Percentiles rank a stretch among this genome's conserved stretches.
Conservation (phyloP, 2,888 invertebrate genomes). For the Eucera pruinosa region DNA sequence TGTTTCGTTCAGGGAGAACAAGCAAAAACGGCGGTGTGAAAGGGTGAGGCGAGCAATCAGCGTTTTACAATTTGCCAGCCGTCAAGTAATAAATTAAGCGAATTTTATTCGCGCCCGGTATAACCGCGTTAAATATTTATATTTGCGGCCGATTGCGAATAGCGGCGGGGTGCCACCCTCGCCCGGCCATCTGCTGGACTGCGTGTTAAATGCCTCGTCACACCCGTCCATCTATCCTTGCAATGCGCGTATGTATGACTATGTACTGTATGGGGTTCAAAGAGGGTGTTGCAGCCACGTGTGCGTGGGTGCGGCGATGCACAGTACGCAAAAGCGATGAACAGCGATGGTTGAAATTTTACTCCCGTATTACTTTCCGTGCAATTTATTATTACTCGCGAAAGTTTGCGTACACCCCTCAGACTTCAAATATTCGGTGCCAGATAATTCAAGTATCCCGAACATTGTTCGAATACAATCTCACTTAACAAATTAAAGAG, state of each 20-base stretch:
- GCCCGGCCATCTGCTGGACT: conserved; percentile 47
- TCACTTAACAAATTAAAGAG: too few relatives aligned
- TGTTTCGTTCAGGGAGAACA: neutral
- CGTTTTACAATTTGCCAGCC: conserved; percentile 71
- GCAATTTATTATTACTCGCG: too few relatives aligned
- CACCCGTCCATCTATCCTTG: conserved; percentile 36
- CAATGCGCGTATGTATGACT: neutral
- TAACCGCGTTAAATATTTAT: conserved; percentile 77
- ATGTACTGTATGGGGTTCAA: neutral
- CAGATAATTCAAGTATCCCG: too few relatives aligned
- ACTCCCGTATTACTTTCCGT: neutral
- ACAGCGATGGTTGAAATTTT: neutral
- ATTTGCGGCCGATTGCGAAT: conserved; percentile 66
- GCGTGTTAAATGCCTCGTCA: conserved; percentile 67
- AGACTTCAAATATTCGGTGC: too few relatives aligned
- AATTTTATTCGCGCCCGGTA: conserved; percentile 71
- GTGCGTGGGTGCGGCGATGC: too few relatives aligned
- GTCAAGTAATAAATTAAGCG: conserved; percentile 69
- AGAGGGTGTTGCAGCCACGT: neutral
- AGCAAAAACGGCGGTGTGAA: neutral
- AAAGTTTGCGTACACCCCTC: too few relatives aligned
- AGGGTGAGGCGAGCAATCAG: conserved; percentile 60
- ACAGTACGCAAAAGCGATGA: neutral
- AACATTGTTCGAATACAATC: too few relatives aligned
- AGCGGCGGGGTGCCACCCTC: conserved; percentile 38